A percentile compares a stretch with the other conserved stretches of the same genome.
These are phyloP conservation scores for Ostrea edulis DNA, from an alignment of 1,140 invertebrate genomes.

Conservation along the genomic window DNA sequence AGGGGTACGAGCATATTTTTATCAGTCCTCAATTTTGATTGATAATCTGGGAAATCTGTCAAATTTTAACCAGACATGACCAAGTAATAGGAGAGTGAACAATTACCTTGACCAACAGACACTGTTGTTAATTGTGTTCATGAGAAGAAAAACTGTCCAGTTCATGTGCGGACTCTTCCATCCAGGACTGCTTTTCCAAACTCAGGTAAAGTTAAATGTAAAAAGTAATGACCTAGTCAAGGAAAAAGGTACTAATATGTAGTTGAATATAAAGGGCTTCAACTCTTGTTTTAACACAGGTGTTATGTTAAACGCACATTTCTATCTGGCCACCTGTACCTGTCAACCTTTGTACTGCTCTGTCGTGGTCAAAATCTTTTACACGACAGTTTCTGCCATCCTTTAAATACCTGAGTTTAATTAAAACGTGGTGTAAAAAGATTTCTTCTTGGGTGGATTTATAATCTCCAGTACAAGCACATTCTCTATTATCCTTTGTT, in stretches of 20 bases:
- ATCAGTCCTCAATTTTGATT: constrained; percentile 45
- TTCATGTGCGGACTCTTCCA: neutral
- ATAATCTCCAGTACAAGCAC: constrained; percentile 33
- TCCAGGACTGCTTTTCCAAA: neutral
- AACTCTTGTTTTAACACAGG: constrained; percentile 22
- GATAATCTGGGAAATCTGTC: constrained; percentile 40
- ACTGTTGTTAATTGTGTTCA: constrained; percentile 10
- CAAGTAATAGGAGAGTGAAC: constrained; percentile 37
- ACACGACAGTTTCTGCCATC: constrained; percentile 34
- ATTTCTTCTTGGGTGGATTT: constrained; percentile 28
- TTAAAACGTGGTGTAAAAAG: constrained; percentile 34
- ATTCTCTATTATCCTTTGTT: constrained; percentile 43
- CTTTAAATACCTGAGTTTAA: constrained; percentile 40
- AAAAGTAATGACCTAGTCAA: neutral
- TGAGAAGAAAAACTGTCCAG: neutral
- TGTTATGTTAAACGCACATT: neutral
- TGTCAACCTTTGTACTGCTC: constrained; percentile 23
- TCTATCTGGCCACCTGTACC: neutral
- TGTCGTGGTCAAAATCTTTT: constrained; percentile 2
- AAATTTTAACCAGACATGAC: constrained; percentile 33
- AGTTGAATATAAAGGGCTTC: neutral
- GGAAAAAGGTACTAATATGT: neutral
- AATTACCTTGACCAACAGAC: constrained; percentile 36
- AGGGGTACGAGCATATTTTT: constrained; percentile 37
- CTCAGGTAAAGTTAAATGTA: constrained; percentile 1